Evolutionary conservation across 1,140 invertebrate species (phyloP).

Genomic region (Rhyacophila brunnea): DNA sequence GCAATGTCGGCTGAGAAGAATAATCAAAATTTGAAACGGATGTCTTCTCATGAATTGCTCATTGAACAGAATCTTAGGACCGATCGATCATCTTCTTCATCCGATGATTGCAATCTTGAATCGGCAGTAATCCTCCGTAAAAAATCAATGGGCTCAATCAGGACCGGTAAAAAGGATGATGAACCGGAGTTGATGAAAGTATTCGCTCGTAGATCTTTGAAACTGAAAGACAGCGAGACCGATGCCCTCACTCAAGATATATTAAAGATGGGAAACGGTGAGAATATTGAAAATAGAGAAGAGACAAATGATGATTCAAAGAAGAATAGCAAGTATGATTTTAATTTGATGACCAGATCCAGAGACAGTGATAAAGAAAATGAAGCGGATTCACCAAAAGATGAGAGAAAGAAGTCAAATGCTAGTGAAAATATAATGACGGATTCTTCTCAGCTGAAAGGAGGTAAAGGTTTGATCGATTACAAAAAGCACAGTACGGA

Average conservation of each 20-base stretch:
- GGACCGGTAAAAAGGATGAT: slow-evolving; percentile 56
- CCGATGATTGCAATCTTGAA: slow-evolving; percentile 40
- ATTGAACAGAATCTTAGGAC: slow-evolving; percentile 25
- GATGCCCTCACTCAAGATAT: slow-evolving; percentile 58
- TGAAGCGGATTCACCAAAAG: slow-evolving; percentile 46
- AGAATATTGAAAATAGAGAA: slow-evolving; percentile 31
- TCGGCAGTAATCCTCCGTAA: slow-evolving; percentile 54
- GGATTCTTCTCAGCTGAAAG: slow-evolving; percentile 38
- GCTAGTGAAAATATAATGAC: slow-evolving; percentile 37
- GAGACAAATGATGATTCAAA: slow-evolving; percentile 21
- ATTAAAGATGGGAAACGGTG: slow-evolving; percentile 28
- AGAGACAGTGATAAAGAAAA: slow-evolving; percentile 69
- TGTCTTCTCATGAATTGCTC: slow-evolving; percentile 32
- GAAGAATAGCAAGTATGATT: slow-evolving; percentile 45
- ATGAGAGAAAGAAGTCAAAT: slow-evolving; percentile 39
- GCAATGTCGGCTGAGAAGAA: slow-evolving; percentile 5
- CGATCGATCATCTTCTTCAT: slow-evolving; percentile 33
- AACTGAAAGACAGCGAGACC: slow-evolving; percentile 68
- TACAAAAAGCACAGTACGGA: slow-evolving; percentile 34
- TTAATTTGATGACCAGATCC: slow-evolving; percentile 55
- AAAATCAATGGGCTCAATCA: slow-evolving; percentile 42
- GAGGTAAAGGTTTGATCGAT: slow-evolving; percentile 34
- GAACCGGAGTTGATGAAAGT: slow-evolving; percentile 79
- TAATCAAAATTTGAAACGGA: slow-evolving; percentile 22
- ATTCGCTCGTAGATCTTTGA: slow-evolving; percentile 72